Percentiles rank a stretch among this genome's conserved stretches.
Conservation (phyloP, 2,797 vertebrate genomes). For the Periophthalmus magnuspinnatus region DNA sequence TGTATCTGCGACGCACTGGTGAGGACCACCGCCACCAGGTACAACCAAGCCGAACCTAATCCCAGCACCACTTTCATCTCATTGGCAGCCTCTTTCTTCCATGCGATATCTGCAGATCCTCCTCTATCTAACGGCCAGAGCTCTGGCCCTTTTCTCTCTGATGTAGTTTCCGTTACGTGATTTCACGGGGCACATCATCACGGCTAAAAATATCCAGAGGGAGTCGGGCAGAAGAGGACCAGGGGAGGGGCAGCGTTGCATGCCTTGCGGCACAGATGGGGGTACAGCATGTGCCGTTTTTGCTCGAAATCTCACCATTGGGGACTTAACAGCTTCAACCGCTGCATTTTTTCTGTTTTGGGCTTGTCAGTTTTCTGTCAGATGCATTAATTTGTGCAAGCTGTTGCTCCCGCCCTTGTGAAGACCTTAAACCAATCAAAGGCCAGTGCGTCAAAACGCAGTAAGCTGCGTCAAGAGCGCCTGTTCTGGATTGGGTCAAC, state of each 20-base stretch:
- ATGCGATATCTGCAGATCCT: slow-evolving; percentile 17
- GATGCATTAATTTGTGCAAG: slow-evolving; percentile 12
- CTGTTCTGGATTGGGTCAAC: slow-evolving; percentile 24
- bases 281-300: slow-evolving; percentile 8
- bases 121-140: slow-evolving; percentile 20
- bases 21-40: slow-evolving; percentile 56
- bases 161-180: slow-evolving; percentile 75
- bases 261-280: slow-evolving; percentile 15
- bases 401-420: slow-evolving; percentile 13
- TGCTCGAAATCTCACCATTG: background rate
- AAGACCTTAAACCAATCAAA: slow-evolving; percentile 51
- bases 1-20: slow-evolving; percentile 48
- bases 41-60: slow-evolving; percentile 31
- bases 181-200: slow-evolving; percentile 69
- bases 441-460: slow-evolving; percentile 64
- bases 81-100: slow-evolving; percentile 18
- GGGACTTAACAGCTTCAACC: background rate
- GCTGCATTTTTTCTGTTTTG: background rate
- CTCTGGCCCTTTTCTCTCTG: slow-evolving; percentile 39
- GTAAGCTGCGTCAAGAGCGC: slow-evolving; percentile 57
- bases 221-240: slow-evolving; percentile 69
- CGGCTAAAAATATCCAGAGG: slow-evolving; percentile 79
- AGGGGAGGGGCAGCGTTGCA: slow-evolving; percentile 64
- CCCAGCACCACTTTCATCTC: slow-evolving; percentile 55
- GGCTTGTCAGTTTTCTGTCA: background rate